A percentile compares a stretch with the other conserved stretches of the same genome.
phyloP scores from a whole-genome alignment of 2,888 invertebrate species.

The Physocephala rufipes region DNA sequence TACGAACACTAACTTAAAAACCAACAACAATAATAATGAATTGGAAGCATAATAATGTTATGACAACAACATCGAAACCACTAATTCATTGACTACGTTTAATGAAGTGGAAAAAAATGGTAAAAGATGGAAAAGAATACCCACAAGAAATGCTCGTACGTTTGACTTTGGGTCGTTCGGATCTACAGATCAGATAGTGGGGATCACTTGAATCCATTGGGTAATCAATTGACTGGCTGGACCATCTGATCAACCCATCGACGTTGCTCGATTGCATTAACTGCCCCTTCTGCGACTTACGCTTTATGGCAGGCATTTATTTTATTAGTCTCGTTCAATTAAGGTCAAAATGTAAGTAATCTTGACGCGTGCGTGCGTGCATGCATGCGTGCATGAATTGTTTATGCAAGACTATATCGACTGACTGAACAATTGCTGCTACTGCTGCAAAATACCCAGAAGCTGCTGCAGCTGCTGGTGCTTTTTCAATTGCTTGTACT shows the following conservation, averaged over 20 bases:
- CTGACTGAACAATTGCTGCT: neutral
- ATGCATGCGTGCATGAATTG: neutral
- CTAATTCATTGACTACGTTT: no score
- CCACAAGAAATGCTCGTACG: neutral
- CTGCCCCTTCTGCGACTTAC: neutral
- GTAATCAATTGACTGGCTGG: neutral
- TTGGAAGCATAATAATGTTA: neutral
- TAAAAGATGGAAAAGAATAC: neutral
- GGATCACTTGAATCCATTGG: no score
- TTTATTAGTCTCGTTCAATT: conserved; percentile 35
- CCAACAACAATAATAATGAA: neutral
- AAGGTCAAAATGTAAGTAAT: conserved; percentile 30
- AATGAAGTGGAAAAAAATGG: neutral
- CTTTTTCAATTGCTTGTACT: neutral
- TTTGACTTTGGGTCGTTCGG: neutral
- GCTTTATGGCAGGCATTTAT: conserved; percentile 13
- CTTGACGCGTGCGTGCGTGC: neutral
- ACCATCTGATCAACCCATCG: no score
- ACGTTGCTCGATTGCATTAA: neutral
- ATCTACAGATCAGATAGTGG: neutral
- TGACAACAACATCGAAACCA: no score
- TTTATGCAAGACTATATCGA: neutral
- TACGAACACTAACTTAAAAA: no score
- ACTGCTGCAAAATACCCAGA: neutral
- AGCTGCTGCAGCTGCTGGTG: neutral